Base-by-base conservation (phyloP, 2,888 invertebrate species). In the Nasonia oneida region DNA sequence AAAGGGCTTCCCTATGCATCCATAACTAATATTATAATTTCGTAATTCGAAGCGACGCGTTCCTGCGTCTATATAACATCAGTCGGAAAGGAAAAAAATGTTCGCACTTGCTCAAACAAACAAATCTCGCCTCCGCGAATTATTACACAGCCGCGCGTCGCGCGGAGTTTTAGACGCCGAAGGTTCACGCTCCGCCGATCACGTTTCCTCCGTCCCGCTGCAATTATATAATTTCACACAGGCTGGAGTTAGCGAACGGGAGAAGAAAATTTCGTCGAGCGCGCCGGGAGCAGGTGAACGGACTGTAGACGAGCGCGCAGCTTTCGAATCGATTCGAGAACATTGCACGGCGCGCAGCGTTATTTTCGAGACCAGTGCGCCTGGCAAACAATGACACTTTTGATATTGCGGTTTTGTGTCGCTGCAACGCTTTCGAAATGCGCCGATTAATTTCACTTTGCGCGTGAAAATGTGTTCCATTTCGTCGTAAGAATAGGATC, bases 111-210 rank as follows among this genome's bases (percentile, higher is more conserved):
- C 5, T 0, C 23, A 23, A 61, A 61, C 57, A 53, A 67, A n/a
- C 57, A 37, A 37, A 76, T 76, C 23, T 23, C 50, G 33, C 6
- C 23, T 47, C 29, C 10, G n/a, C 12, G 29, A 12, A 74, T 84
- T 64, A 80, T 57, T 50, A 33, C 53, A 4, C 70, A n/a, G 6
- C 70, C 1, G 8, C 15, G 8, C 15, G 37, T 29, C 8, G n/a
- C 23, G 14, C 18, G 3, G 71, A 37, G 3, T 4, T 18, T 18
- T 12, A 23, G 47, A 50, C 14, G 3, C 42, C 12, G 15, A 23
- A 23, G 74, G 47, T 73, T 73, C 67, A 83, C 67, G 84, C 84
- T 75, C 75, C 79, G 80, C 6, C 39, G 79, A 37, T 29, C 33
- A 12, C 57, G 33, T 57, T 75, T 80, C 80, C 80, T 84, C 29